Evolutionary conservation across 2,113 vertebrate species (phyloP), one percentile per base, ranked within the genome.

Genomic region (Triplophysa tibetana): DNA sequence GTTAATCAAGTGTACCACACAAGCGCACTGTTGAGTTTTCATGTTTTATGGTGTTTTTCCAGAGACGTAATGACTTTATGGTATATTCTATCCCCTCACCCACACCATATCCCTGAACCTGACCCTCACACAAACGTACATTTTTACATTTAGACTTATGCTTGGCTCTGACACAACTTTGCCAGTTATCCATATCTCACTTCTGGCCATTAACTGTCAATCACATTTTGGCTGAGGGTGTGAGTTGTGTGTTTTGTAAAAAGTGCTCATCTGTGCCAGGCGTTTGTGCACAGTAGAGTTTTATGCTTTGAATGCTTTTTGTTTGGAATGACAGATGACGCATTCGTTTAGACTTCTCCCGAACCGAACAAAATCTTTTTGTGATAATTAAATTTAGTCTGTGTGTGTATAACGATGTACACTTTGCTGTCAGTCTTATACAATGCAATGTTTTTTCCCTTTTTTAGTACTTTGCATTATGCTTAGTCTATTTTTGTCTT

Each of bases 121-220:
- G 0, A 70, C 67, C 58, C 61, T 21, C 75, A 58, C 58, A 41
- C 76, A 33, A 33, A 74, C 33, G 67, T 66, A 77, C 24, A 33
- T 33, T 33, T 63, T 63, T 64, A 29, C 48, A 13, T 17, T 29
- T 50, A 67, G 45, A 70, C 21, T 45, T 43, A 48, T n/a, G 50
- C 14, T 17, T 52, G 50, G 13, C 16, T 19, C 50, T 52, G 5
- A 52, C 45, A 70, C 67, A 52, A 17, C 10, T 70, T 10, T 19
- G 29, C 33, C 5, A 70, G 69, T 70, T 56, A 56, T 70, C 48
- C 24, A 54, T 9, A 54, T 54, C 48, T 29, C 16, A 19, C 48
- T 54, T 4, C 24, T 70, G 50, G 69, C 17, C 50, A 56, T 29
- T 26, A 70, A 38, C 69, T 70, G 50, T n/a, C 5, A 56, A 21